Percentiles rank a stretch among this genome's conserved stretches.
Conservation (phyloP, 2,113 vertebrate species). For the Malurus cyaneus region DNA sequence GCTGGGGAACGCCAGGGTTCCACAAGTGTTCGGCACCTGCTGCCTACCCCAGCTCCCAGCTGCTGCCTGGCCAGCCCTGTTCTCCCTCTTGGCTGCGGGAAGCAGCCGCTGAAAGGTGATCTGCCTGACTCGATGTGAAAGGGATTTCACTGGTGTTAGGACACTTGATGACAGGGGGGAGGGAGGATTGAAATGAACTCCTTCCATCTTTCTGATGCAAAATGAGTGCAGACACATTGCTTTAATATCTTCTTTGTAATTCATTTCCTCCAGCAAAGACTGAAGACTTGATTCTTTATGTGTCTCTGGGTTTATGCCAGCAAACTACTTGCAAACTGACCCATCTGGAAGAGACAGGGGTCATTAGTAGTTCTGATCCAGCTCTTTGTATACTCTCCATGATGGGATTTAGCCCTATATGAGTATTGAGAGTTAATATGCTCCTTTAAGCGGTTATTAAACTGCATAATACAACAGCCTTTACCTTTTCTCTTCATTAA, state of each 20-base stretch:
- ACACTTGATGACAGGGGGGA: slow-evolving; percentile 56
- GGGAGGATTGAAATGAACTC: slow-evolving; percentile 36
- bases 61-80: neutral
- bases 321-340: slow-evolving; percentile 35
- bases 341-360: slow-evolving; percentile 15
- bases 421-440: neutral
- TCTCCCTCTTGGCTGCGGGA: neutral
- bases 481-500: neutral
- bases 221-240: slow-evolving; percentile 66
- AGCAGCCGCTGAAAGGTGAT: slow-evolving; percentile 65
- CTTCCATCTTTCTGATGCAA: slow-evolving; percentile 57
- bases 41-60: slow-evolving; percentile 17
- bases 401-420: neutral
- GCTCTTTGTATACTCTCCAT: neutral
- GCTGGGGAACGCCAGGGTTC: neutral
- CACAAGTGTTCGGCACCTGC: slow-evolving; percentile 67
- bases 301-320: slow-evolving; percentile 34
- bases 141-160: slow-evolving; percentile 61
- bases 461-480: neutral
- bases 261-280: slow-evolving; percentile 54
- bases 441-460: neutral
- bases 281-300: slow-evolving; percentile 44
- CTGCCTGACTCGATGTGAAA: slow-evolving; percentile 62
- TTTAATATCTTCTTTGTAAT: slow-evolving; percentile 63
- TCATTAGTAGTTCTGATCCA: slow-evolving; percentile 28